Percentiles rank a stretch among this genome's conserved stretches.
phyloP scores from a whole-genome alignment of 2,888 invertebrate genomes.

The Parnassius glacialis region DNA sequence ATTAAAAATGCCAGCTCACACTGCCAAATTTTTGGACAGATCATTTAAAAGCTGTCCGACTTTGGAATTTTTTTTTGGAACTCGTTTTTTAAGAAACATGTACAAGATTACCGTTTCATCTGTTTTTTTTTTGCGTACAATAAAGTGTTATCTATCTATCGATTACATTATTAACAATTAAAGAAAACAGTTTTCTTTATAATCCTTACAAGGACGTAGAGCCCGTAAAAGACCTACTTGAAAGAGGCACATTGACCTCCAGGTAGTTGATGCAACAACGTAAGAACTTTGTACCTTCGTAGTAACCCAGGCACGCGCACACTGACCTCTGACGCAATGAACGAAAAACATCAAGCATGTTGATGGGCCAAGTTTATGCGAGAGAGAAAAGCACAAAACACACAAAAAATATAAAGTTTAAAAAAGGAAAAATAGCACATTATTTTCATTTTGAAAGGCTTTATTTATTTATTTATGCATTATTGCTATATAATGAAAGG shows the following conservation, averaged over 20 bases:
- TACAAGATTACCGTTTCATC: no score
- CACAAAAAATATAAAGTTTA: not conserved
- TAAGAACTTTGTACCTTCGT: constrained; percentile 33
- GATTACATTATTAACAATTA: not conserved
- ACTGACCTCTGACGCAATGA: constrained; percentile 74
- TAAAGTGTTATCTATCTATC: no score
- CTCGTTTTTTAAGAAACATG: no score
- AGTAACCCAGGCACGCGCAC: constrained; percentile 59
- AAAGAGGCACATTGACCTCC: constrained; percentile 71
- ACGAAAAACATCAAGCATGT: constrained; percentile 42
- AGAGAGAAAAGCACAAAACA: constrained; percentile 32
- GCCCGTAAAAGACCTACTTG: constrained; percentile 41
- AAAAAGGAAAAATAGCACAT: not conserved
- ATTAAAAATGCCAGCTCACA: no score
- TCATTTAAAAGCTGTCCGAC: no score
- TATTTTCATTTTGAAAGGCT: no score
- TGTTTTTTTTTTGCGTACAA: no score
- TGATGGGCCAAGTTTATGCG: constrained; percentile 41
- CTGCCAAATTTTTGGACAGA: no score
- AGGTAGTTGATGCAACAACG: constrained; percentile 50
- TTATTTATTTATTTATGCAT: no score
- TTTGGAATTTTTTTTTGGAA: no score
- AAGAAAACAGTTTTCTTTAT: no score
- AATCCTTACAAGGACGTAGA: constrained; percentile 14
- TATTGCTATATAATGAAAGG: no score